A percentile compares a stretch with the other conserved stretches of the same genome.
phyloP scores from a whole-genome alignment of 2,113 vertebrate species.

The Nyctibius bracteatus region DNA sequence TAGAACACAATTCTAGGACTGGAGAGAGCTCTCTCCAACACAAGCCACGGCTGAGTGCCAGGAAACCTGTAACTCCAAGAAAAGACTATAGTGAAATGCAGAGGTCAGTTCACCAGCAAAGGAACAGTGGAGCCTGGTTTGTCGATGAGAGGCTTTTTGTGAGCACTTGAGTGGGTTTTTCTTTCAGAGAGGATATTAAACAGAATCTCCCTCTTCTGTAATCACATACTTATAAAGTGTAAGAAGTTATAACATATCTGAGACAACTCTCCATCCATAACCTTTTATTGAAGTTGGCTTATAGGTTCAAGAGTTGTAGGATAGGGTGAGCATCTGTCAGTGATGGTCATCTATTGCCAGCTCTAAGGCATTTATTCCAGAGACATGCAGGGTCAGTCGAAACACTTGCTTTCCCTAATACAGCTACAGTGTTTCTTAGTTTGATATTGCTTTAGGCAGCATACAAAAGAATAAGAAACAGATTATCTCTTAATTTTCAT shows the following conservation, averaged over 20 bases:
- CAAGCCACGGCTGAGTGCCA: background rate
- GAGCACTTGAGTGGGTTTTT: background rate
- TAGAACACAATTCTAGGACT: background rate
- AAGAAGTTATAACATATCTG: background rate
- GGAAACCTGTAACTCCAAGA: background rate
- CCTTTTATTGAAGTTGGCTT: background rate
- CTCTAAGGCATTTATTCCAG: background rate
- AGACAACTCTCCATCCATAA: background rate
- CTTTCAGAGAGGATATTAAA: background rate
- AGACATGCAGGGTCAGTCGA: background rate
- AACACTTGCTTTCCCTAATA: background rate
- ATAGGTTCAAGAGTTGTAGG: background rate
- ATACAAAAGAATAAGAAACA: background rate
- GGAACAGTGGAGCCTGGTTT: background rate
- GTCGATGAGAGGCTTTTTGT: background rate
- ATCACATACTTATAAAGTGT: background rate
- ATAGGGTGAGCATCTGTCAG: background rate
- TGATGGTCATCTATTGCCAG: background rate
- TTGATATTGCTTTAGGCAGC: background rate
- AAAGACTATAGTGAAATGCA: background rate
- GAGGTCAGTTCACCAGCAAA: background rate
- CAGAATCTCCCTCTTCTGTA: background rate
- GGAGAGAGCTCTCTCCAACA: background rate
- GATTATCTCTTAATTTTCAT: background rate
- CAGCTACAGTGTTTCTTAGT: background rate